Conservation (phyloP, 2,888 invertebrate species). For the Cryptosula pallasiana region DNA sequence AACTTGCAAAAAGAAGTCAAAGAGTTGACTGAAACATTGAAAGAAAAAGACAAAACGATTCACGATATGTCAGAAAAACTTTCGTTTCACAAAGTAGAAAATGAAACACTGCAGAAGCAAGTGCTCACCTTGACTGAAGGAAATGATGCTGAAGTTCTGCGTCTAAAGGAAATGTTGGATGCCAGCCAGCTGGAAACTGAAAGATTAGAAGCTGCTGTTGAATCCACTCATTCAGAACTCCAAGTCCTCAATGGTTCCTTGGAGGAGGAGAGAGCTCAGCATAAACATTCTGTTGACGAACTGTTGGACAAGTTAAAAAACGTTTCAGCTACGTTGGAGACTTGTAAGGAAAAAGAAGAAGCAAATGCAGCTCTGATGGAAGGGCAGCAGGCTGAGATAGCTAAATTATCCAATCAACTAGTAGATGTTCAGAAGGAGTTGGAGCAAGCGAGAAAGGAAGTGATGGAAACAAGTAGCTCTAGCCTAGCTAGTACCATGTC, state of each 20-base stretch:
- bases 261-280: too few species aligned
- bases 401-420: neutral
- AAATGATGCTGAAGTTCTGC: neutral
- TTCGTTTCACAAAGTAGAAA: neutral
- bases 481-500: too few species aligned
- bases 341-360: neutral
- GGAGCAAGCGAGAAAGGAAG: neutral
- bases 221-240: neutral
- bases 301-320: too few species aligned
- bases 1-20: conserved; percentile 1
- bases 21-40: neutral
- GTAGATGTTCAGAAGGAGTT: neutral
- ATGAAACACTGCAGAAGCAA: neutral
- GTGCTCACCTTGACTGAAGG: neutral
- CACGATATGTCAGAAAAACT: neutral
- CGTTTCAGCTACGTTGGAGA: neutral
- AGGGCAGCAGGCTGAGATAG: neutral
- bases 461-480: too few species aligned
- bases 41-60: neutral
- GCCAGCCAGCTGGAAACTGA: neutral
- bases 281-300: too few species aligned
- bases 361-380: neutral
- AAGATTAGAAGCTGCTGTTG: neutral
- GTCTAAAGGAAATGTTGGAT: neutral
- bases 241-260: neutral